Percentiles rank a stretch among this genome's conserved stretches.
Conservation (phyloP, 2,113 vertebrate genomes). For the Serilophus lunatus region DNA sequence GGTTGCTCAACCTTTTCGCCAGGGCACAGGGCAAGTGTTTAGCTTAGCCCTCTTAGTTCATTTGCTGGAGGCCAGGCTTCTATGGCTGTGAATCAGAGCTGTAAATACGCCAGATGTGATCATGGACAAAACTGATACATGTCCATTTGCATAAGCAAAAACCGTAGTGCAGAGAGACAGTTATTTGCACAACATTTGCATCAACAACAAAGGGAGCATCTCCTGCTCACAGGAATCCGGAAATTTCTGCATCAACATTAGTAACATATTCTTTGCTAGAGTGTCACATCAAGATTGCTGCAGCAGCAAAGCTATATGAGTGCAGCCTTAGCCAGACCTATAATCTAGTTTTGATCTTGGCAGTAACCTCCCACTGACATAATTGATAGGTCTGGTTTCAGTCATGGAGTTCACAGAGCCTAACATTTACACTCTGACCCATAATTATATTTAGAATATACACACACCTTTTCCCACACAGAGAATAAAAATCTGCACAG, state of each 20-base stretch:
- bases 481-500: neutral
- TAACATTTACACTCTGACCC: conserved; percentile 6
- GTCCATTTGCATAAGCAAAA: neutral
- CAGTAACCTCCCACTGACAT: conserved; percentile 17
- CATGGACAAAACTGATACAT: neutral
- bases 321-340: neutral
- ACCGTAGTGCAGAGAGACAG: neutral
- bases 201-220: neutral
- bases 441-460: conserved; percentile 8
- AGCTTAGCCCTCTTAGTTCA: neutral
- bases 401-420: neutral
- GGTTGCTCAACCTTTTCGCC: neutral
- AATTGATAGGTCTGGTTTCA: conserved; percentile 32
- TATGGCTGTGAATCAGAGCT: neutral
- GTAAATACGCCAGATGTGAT: neutral
- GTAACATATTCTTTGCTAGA: neutral
- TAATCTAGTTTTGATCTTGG: conserved; percentile 20
- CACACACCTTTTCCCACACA: neutral
- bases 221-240: neutral
- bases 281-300: neutral
- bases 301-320: neutral
- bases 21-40: neutral
- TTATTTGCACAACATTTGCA: neutral
- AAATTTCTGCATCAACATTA: neutral
- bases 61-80: neutral